These are phyloP conservation scores for Porites lutea DNA, from an alignment of 64 coral and sea anemone genomes.

Conservation along the genomic window DNA sequence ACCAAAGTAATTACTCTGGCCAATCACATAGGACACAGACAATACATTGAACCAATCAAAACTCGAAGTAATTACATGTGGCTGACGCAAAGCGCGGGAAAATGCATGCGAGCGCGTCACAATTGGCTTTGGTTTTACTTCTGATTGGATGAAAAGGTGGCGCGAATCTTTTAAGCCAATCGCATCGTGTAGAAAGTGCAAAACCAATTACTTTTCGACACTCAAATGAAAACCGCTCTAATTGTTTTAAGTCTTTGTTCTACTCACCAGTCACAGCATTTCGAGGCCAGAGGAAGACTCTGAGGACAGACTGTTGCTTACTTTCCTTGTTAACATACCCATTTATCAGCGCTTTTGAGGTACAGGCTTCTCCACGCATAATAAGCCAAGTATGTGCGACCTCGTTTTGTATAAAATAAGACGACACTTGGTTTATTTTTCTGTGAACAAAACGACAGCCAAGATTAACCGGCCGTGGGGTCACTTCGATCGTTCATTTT, in stretches of 20 bases:
- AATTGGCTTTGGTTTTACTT: no score
- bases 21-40: no score
- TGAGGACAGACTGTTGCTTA: slow-evolving; percentile 18
- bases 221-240: no score
- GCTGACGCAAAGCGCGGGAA: no score
- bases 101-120: no score
- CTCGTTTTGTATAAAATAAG: slow-evolving; percentile 84
- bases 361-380: slow-evolving; percentile 54
- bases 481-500: neutral
- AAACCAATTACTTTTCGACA: no score
- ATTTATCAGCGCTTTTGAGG: neutral
- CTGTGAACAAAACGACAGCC: slow-evolving; percentile 31
- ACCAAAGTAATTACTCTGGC: no score
- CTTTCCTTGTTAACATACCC: neutral
- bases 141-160: no score
- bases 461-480: neutral
- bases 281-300: slow-evolving; percentile 93
- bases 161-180: no score
- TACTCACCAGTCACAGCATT: slow-evolving; percentile 82
- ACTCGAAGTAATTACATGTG: no score
- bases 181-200: no score
- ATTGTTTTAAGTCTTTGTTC: neutral
- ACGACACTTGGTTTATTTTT: slow-evolving; percentile 81
- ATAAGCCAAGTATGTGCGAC: slow-evolving; percentile 89
- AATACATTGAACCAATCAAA: no score